phyloP scores from a whole-genome alignment of 2,888 invertebrate genomes.

The Temnothorax ravouxi region DNA sequence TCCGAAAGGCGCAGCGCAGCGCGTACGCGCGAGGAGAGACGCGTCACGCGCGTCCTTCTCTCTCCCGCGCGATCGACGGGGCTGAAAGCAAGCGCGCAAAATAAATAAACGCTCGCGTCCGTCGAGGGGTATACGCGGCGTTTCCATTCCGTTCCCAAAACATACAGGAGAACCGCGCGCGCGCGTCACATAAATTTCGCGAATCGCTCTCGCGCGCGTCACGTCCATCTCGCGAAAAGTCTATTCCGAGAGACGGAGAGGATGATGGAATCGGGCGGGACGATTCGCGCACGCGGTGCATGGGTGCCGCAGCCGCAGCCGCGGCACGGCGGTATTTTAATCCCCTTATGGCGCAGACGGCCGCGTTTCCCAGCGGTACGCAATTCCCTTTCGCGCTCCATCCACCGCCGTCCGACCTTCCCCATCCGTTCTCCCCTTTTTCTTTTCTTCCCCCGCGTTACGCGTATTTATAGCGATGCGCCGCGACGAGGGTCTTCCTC shows the following conservation, averaged over 20 bases:
- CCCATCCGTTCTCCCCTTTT: neutral
- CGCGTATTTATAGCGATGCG: conserved; percentile 5
- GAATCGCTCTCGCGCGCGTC: neutral
- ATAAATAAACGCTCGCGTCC: neutral
- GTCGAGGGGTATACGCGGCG: neutral
- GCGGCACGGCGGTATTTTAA: conserved; percentile 26
- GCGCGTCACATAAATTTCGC: no score
- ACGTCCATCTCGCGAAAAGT: neutral
- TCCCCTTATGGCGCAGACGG: conserved; percentile 16
- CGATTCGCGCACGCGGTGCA: neutral
- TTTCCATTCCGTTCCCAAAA: no score
- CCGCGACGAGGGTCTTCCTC: neutral
- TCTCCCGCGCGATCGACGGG: no score
- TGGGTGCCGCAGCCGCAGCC: no score
- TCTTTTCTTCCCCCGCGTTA: neutral
- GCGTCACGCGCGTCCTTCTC: neutral
- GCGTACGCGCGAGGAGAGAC: neutral
- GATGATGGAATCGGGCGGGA: neutral
- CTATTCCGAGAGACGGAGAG: neutral
- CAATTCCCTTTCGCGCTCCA: conserved; percentile 1
- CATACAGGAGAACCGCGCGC: neutral
- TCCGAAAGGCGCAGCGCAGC: neutral
- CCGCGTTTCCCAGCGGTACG: neutral
- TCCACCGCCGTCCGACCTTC: neutral
- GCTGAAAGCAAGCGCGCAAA: no score